Conservation (phyloP, 2,113 vertebrate genomes). For the Heloderma charlesbogerti region DNA sequence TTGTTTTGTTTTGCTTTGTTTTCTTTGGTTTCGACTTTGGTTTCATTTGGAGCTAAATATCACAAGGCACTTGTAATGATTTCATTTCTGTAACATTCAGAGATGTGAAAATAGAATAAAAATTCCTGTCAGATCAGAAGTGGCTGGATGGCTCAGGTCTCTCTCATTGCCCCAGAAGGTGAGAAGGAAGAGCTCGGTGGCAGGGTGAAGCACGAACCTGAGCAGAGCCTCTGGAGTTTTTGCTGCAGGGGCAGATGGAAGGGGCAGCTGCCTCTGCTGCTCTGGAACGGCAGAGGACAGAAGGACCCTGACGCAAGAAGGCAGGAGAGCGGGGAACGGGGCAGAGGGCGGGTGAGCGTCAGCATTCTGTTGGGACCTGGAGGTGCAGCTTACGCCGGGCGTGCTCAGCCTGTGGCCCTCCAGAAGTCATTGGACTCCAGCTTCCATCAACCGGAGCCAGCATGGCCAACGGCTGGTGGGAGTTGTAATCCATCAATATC, state of each 20-base stretch:
- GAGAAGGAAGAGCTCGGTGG: no score
- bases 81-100: conserved; percentile 79
- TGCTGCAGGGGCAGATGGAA: not conserved
- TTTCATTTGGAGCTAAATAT: conserved; percentile 73
- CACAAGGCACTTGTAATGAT: conserved; percentile 77
- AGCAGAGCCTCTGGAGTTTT: not conserved
- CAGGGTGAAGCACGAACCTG: no score
- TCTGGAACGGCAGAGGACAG: not conserved
- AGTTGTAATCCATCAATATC: not conserved
- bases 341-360: not conserved
- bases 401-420: no score
- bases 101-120: conserved; percentile 80
- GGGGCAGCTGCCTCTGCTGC: not conserved
- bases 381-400: not conserved
- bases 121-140: conserved; percentile 75
- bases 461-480: not conserved
- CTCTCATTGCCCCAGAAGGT: not conserved
- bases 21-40: conserved; percentile 46
- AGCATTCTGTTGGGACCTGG: not conserved
- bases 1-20: not conserved
- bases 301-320: not conserved
- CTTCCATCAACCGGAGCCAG: not conserved
- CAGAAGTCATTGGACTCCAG: no score
- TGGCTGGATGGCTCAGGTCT: conserved; percentile 48
- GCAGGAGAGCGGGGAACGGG: no score